These are phyloP conservation scores for Amazona finschi DNA, from an alignment of 2,797 vertebrate species.

Conservation along the genomic window DNA sequence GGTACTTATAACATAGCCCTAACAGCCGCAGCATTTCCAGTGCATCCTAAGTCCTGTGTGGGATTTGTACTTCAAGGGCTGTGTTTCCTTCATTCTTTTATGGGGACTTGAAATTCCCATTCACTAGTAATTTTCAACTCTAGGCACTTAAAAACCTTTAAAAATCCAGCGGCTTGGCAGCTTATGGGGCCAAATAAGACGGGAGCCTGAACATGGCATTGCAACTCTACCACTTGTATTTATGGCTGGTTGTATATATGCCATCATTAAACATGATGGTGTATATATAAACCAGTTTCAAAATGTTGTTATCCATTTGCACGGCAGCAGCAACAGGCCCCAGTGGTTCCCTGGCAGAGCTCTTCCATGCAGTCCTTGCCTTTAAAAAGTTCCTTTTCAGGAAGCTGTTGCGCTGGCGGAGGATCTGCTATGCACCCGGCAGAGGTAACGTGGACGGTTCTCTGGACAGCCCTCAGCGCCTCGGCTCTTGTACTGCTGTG, in stretches of 20 bases:
- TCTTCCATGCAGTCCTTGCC: background rate
- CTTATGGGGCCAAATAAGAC: background rate
- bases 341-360: background rate
- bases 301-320: background rate
- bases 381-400: background rate
- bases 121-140: background rate
- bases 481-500: background rate
- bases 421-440: rapidly evolving
- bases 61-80: background rate
- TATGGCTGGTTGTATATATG: background rate
- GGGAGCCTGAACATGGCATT: background rate
- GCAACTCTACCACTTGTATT: background rate
- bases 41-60: background rate
- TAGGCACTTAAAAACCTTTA: background rate
- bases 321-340: background rate
- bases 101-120: background rate
- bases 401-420: rapidly evolving
- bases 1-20: background rate
- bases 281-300: background rate
- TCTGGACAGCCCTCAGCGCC: no score
- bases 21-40: background rate
- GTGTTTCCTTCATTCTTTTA: background rate
- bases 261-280: background rate
- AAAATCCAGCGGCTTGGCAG: background rate
- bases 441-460: background rate